Evolutionary conservation across 2,888 invertebrate genomes (phyloP), one percentile per base, ranked within the genome.

Genomic region (Itoplectis maculator): DNA sequence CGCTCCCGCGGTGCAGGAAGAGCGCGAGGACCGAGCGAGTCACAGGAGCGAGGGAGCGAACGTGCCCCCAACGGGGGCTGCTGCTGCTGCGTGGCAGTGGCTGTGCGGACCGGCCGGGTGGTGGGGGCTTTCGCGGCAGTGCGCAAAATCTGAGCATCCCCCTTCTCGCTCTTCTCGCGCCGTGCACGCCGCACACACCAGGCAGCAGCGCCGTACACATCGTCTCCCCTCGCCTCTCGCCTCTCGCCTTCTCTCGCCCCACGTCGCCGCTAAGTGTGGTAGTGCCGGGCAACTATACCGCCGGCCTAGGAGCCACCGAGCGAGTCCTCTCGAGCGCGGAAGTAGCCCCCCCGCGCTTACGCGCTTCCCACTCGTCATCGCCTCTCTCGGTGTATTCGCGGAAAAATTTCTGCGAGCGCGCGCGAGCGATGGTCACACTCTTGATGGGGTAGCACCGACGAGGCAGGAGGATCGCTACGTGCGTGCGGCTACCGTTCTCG

Each of bases 131-230:
- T 56, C 56, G 68, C 23, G 18, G 78, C 81, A 87, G 81, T 86
- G 87, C 87, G 87, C 87, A 87, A 86, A 87, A 87, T 87, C 87
- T 37, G 68, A 81, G 73, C 81, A 73, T 77, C 77, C 81, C 77
- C 69, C 40, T 72, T 70, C 70, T 65, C 61, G 51, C 73, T 45
- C 68, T 73, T 42, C 63, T 63, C 8, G 54, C 74, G n/a, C n/a
- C n/a, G n/a, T 56, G 59, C 45, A 69, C 72, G 59, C 42, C 45
- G 65, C 65, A 45, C 65, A 35, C 9, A n/a, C n/a, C n/a, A n/a
- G n/a, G n/a, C 37, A 15, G 37, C 2, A 29, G 37, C 18, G 37
- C 40, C 3, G 18, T 11, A 13, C 29, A 0, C 56, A 29, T 23
- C 13, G n/a, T n/a, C n/a, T n/a, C n/a, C n/a, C n/a, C n/a, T n/a